These are phyloP conservation scores for Crossaster papposus DNA, from an alignment of 53 echinoderm and acorn worm genomes.

Conservation along the genomic window DNA sequence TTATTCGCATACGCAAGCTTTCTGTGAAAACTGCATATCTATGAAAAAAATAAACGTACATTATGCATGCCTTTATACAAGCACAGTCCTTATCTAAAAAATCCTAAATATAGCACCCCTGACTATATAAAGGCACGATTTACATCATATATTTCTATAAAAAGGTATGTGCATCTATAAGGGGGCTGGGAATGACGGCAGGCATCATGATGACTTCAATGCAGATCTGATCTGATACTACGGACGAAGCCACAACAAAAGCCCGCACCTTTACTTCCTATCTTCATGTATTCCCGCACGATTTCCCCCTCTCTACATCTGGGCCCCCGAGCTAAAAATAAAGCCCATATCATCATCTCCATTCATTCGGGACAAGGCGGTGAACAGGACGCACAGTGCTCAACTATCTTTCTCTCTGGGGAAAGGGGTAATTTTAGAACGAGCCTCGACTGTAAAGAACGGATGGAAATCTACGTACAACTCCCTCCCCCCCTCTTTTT, in stretches of 20 bases:
- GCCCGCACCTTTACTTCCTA: constrained; percentile 3
- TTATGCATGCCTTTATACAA: not conserved
- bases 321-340: too few species aligned
- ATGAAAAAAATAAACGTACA: not conserved
- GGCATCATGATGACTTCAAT: constrained; percentile 15
- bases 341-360: not conserved
- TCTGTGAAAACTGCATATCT: not conserved
- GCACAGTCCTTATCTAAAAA: not conserved
- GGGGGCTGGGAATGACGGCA: not conserved
- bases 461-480: not conserved
- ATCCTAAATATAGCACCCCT: not conserved
- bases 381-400: not conserved
- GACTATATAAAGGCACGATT: constrained; percentile 3
- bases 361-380: not conserved
- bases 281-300: constrained; percentile 8
- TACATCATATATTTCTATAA: not conserved
- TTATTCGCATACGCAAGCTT: not conserved
- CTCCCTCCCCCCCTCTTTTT: not conserved
- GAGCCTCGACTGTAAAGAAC: not conserved
- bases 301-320: not conserved
- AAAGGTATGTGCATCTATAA: not conserved
- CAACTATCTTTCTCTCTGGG: not conserved
- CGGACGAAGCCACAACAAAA: not conserved
- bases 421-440: constrained; percentile 31
- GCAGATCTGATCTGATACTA: constrained; percentile 4